phyloP scores from a whole-genome alignment of 2,113 vertebrate species.

The Sphyrna mokarran region DNA sequence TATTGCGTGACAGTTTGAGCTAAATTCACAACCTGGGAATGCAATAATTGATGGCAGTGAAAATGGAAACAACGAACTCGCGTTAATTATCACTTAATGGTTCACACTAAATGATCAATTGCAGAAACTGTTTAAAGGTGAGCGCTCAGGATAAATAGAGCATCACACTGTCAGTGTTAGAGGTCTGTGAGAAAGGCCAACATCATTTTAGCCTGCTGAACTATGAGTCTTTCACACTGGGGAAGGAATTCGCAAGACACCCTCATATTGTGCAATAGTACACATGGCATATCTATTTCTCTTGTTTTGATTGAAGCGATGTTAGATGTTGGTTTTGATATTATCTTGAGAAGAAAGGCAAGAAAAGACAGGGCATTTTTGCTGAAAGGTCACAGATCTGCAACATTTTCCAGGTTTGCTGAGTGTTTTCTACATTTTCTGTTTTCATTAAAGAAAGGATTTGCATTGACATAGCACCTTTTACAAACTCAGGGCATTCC shows the following conservation, averaged over 20 bases:
- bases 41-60: not conserved
- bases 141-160: not conserved
- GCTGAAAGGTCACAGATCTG: not conserved
- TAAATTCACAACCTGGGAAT: not conserved
- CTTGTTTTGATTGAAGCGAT: not conserved
- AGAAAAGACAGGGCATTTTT: not conserved
- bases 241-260: not conserved
- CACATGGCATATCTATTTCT: not conserved
- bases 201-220: not conserved
- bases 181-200: not conserved
- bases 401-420: not conserved
- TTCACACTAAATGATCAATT: not conserved
- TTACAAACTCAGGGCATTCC: not conserved
- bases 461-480: not conserved
- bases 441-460: not conserved
- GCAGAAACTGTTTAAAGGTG: not conserved
- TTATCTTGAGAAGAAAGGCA: not conserved
- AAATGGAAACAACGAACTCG: conserved; percentile 2
- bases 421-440: not conserved
- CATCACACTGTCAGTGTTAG: not conserved
- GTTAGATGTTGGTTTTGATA: not conserved
- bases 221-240: not conserved
- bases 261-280: not conserved
- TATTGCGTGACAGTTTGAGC: not conserved
- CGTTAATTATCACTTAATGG: not conserved